Evolutionary conservation across 1,140 invertebrate species (phyloP), one percentile per base, ranked within the genome.

Genomic region (Eupristina koningsbergeri): DNA sequence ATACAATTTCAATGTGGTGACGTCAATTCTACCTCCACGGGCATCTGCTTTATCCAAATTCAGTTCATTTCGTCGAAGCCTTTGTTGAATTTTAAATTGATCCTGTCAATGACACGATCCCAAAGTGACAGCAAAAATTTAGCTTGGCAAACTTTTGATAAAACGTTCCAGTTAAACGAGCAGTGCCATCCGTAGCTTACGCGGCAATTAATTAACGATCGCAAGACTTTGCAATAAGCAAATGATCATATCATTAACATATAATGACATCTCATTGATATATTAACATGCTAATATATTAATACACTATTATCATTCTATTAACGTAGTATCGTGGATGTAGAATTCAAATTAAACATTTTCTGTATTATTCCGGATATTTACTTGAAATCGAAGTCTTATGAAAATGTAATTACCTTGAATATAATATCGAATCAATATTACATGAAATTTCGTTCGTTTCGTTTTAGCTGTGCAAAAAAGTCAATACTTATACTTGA

Each of bases 81-180:
- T 82, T 76, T 36, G 71, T 82, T 50, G 73, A 67, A 76, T 69
- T 83, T 83, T 77, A 83, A 76, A 83, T 83, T 77, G 81, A 77
- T 69, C 74, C 74, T 77, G 74, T 69, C 81, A 83, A 77, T 83
- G 81, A 71, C 81, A 77, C 58, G 58, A 53, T 50, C 19, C 26
- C 29, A 31, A 73, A 75, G 71, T 76, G 80, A 64, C 80, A 58
- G 36, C 19, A 41, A 77, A 77, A 77, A 83, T 83, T 64, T 69
- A 71, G 74, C 61, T 34, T 5, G 39, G 73, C n/a, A 53, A 69
- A 77, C 58, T 76, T 82, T 82, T 67, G 58, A 83, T 75, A 83
- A 77, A 77, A 77, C 71, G 19, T 75, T 61, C 58, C 47, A 9
- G 58, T 39, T 69, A 58, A 83, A 50, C 63, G 41, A 19, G 50